A percentile compares a stretch with the other conserved stretches of the same genome.
phyloP scores from a whole-genome alignment of 2,113 vertebrate species.

The Todiramphus chloris region DNA sequence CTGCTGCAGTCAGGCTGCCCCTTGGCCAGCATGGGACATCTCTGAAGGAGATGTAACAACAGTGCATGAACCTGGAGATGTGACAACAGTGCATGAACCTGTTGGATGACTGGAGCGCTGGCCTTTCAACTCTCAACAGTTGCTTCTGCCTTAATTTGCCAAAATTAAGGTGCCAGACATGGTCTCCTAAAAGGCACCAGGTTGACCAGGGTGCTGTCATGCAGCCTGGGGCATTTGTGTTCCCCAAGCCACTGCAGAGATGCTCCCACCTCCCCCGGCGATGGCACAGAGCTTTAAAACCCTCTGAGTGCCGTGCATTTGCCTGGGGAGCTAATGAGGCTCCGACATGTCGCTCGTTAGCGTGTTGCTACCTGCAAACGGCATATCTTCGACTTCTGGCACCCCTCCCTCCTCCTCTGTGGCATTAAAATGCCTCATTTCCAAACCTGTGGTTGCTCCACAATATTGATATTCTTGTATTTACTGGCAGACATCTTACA shows the following conservation, averaged over 20 bases:
- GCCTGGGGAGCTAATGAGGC: background rate
- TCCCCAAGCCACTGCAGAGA: background rate
- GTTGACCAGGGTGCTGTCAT: background rate
- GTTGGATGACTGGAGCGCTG: background rate
- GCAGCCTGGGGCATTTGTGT: background rate
- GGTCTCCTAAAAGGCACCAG: background rate
- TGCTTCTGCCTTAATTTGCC: background rate
- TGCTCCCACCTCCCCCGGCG: background rate
- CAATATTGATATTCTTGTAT: background rate
- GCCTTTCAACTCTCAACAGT: background rate
- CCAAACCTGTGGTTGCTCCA: background rate
- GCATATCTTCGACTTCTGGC: background rate
- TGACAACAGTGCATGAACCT: no score
- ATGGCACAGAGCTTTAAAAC: background rate
- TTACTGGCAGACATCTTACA: background rate
- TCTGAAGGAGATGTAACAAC: background rate
- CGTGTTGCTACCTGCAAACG: background rate
- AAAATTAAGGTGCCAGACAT: background rate
- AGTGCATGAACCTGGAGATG: no score
- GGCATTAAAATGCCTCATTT: background rate
- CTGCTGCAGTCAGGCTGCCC: background rate
- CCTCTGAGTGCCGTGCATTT: background rate
- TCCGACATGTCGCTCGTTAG: fast-evolving
- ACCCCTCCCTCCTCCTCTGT: background rate
- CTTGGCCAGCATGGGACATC: background rate